Conservation (phyloP, 2,888 invertebrate genomes). For the Spisula solida region DNA sequence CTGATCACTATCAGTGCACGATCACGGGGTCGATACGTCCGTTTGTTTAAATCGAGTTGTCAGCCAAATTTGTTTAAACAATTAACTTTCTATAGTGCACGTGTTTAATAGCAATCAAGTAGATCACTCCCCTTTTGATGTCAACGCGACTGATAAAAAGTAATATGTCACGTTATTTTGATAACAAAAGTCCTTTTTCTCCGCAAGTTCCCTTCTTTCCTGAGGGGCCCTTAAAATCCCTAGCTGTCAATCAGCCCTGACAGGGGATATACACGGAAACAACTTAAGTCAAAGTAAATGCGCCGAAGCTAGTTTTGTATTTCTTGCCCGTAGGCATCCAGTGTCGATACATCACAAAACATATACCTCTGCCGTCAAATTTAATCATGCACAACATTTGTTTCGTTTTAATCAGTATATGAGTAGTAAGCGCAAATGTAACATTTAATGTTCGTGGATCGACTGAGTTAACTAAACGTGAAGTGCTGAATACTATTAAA, state of each 20-base stretch:
- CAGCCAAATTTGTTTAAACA: slow-evolving; percentile 4
- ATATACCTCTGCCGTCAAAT: slow-evolving; percentile 19
- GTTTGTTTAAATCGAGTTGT: slow-evolving; percentile 1
- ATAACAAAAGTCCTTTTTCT: slow-evolving; percentile 13
- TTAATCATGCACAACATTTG: slow-evolving; percentile 19
- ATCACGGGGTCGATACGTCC: no score
- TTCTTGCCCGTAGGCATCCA: not conserved
- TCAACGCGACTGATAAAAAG: not conserved
- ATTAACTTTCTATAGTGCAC: not conserved
- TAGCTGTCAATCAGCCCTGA: not conserved
- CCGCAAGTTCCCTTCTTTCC: not conserved
- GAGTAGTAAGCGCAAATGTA: not conserved
- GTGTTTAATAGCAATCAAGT: not conserved
- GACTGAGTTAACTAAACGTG: not conserved
- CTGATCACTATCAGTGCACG: no score
- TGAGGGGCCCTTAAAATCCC: not conserved
- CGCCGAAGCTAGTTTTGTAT: not conserved
- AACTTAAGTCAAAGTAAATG: slow-evolving; percentile 7
- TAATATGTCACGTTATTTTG: not conserved
- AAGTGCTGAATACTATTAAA: not conserved
- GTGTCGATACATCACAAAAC: slow-evolving; percentile 18
- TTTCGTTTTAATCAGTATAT: not conserved
- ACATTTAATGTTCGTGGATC: not conserved
- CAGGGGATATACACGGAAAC: slow-evolving; percentile 23
- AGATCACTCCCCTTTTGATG: slow-evolving; percentile 4